phyloP scores from a whole-genome alignment of 53 echinoderm and acorn worm genomes.

The Henricia sp. region DNA sequence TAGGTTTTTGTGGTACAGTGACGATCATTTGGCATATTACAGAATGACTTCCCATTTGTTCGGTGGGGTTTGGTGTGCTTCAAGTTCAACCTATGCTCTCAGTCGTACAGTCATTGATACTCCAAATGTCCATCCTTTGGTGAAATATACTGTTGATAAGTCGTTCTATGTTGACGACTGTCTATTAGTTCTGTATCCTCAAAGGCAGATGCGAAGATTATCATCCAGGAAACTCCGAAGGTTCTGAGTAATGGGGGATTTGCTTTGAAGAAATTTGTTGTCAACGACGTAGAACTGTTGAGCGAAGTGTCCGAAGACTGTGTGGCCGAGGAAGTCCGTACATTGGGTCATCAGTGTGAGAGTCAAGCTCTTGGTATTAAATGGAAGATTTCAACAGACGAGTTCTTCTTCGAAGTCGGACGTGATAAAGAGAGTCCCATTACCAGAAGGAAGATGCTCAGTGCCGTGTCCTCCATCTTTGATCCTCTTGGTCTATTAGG shows the following conservation, averaged over 20 bases:
- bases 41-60: slow-evolving; percentile 19
- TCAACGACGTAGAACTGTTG: slow-evolving; percentile 35
- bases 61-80: too few species aligned
- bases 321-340: slow-evolving; percentile 21
- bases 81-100: background rate
- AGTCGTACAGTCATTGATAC: slow-evolving; percentile 1
- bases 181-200: slow-evolving; percentile 31
- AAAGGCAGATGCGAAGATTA: background rate
- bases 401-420: slow-evolving; percentile 31
- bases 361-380: slow-evolving; percentile 32
- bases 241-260: slow-evolving; percentile 42
- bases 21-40: background rate
- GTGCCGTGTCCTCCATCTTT: slow-evolving; percentile 62
- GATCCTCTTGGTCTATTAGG: slow-evolving; percentile 74
- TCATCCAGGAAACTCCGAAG: slow-evolving; percentile 35
- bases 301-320: slow-evolving; percentile 15
- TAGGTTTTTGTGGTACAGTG: background rate
- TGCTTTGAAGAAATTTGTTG: slow-evolving; percentile 14
- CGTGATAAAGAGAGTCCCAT: slow-evolving; percentile 43
- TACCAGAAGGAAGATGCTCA: slow-evolving; percentile 70
- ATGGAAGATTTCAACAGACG: slow-evolving; percentile 37
- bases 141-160: background rate
- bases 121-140: background rate
- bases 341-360: slow-evolving; percentile 19
- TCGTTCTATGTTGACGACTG: too few species aligned